These are phyloP conservation scores for Trachymyrmex cornetzi DNA, from an alignment of 1,140 invertebrate species.

Conservation along the genomic window DNA sequence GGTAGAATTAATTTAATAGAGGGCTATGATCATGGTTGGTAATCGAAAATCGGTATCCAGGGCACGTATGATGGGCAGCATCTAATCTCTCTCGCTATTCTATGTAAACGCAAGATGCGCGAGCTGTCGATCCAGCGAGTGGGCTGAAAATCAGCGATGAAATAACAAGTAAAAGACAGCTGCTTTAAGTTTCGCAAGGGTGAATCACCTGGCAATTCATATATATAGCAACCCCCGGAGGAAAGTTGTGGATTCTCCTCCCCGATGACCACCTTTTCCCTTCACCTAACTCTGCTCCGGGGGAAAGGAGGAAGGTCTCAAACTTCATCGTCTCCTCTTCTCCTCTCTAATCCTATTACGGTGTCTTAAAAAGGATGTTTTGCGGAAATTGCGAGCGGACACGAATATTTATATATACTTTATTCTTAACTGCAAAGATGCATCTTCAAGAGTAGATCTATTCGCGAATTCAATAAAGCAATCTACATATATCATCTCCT, in stretches of 20 bases:
- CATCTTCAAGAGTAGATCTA: conserved; percentile 75
- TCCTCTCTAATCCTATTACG: background rate
- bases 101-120: conserved; percentile 50
- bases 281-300: conserved; percentile 32
- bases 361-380: conserved; percentile 13
- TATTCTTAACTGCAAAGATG: conserved; percentile 31
- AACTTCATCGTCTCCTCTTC: conserved; percentile 28
- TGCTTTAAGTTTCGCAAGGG: conserved; percentile 69
- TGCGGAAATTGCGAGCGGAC: background rate
- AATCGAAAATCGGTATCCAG: conserved; percentile 50
- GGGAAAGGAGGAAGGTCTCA: background rate
- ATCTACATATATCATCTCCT: conserved; percentile 72
- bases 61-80: conserved; percentile 22
- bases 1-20: conserved; percentile 21
- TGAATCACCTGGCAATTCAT: conserved; percentile 63
- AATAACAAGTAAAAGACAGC: conserved; percentile 77
- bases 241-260: conserved; percentile 54
- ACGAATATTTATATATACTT: conserved; percentile 20
- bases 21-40: background rate
- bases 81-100: conserved; percentile 38
- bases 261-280: background rate
- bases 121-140: conserved; percentile 9
- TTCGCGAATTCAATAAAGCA: conserved; percentile 74
- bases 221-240: conserved; percentile 48
- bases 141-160: conserved; percentile 62